phyloP scores from a whole-genome alignment of 2,888 invertebrate species.

The Philaethria dido region DNA sequence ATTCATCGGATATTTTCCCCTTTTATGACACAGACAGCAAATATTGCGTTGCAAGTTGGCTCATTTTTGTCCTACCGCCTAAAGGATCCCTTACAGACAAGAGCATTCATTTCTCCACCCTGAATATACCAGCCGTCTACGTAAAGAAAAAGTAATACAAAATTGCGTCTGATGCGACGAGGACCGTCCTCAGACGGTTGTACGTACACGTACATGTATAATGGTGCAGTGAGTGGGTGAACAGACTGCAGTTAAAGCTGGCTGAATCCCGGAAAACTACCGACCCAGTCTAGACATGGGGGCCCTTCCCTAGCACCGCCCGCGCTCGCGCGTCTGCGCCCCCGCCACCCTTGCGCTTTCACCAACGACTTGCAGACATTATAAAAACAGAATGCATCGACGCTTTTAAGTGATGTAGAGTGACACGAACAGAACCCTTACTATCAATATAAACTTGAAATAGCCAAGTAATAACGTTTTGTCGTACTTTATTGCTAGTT shows the following conservation, averaged over 20 bases:
- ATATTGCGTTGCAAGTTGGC: constrained; percentile 43
- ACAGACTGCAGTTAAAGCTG: constrained; percentile 80
- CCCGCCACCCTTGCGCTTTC: constrained; percentile 69
- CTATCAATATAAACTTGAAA: constrained; percentile 32
- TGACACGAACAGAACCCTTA: constrained; percentile 64
- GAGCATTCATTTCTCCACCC: constrained; percentile 57
- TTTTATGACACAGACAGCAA: constrained; percentile 42
- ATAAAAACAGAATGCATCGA: constrained; percentile 73
- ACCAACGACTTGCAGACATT: constrained; percentile 72
- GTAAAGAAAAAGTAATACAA: constrained; percentile 67
- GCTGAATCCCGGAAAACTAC: constrained; percentile 84
- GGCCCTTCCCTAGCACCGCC: constrained; percentile 73
- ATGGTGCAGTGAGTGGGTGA: constrained; percentile 80
- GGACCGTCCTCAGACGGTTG: constrained; percentile 76
- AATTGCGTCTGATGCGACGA: constrained; percentile 72
- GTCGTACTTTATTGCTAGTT: constrained; percentile 38
- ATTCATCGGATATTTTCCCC: constrained; percentile 38
- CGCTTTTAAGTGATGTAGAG: constrained; percentile 71
- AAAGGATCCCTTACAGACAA: constrained; percentile 63
- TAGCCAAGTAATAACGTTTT: not conserved
- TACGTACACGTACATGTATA: constrained; percentile 55
- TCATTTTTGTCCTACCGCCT: constrained; percentile 51
- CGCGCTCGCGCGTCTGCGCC: constrained; percentile 49
- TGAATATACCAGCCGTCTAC: constrained; percentile 55
- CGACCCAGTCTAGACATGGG: constrained; percentile 85